Evolutionary conservation across 2,797 vertebrate species (phyloP), one percentile per base, ranked within the genome.

Genomic region (Pseudochromis fuscus): DNA sequence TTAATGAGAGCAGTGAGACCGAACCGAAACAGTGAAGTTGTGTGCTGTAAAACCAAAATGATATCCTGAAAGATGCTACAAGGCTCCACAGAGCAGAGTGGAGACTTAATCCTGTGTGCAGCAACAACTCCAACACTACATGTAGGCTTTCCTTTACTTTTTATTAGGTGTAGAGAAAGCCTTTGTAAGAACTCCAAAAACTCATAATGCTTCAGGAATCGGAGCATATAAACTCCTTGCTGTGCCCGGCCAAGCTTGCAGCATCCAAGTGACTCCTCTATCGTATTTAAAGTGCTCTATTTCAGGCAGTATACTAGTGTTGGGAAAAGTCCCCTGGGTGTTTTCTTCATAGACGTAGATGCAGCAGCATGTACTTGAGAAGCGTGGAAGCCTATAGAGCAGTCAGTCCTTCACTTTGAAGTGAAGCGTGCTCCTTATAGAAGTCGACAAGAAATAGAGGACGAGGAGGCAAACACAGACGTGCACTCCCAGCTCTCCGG

Each of bases 281-380:
- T 82, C 75, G 30, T 50, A 51, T 57, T 61, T 51, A 65, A 59
- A 82, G 73, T 67, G 67, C 74, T 67, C 77, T 75, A 82, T 77
- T 88, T 79, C n/a, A 40, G 52, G 58, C 11, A 12, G 16, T 42
- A 46, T 46, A 44, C 15, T 12, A 5, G 13, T 61, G 12, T 28
- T 48, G 10, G 38, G 68, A 25, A 18, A 33, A 53, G 50, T 25
- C 59, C 67, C 60, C 28, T 0, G 52, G 40, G 67, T 28, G 12
- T 31, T 25, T 78, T 10, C n/a, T 76, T 4, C 30, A 53, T 53
- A 37, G 69, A 67, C 67, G 62, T 3, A 24, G 61, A 62, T 72
- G 61, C 7, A 63, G 55, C 25, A 48, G 61, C 44, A 10, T 57
- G 72, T 27, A 10, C 69, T n/a, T 37, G 15, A 31, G 62, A 27